Evolutionary conservation across 1,140 invertebrate species (phyloP).

Genomic region (Polypedilum vanderplanki): DNA sequence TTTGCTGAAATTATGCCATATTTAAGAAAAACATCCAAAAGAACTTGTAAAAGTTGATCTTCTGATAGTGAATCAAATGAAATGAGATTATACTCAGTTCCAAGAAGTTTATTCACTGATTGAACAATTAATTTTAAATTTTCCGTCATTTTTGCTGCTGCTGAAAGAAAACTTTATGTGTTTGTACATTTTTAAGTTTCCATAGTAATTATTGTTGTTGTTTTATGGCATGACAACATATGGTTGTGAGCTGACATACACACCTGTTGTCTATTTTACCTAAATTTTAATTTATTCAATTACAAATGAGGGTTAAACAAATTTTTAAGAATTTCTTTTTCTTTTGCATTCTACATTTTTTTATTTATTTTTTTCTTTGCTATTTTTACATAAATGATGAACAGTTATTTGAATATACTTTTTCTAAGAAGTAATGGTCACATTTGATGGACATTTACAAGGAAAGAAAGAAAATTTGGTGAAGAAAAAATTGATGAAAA

Average conservation of each 20-base stretch:
- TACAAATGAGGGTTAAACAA: not conserved
- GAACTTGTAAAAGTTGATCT: slow-evolving; percentile 65
- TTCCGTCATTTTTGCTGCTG: slow-evolving; percentile 53
- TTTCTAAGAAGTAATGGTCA: too few relatives aligned
- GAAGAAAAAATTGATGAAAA: not conserved
- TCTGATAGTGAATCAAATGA: slow-evolving; percentile 74
- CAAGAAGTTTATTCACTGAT: slow-evolving; percentile 66
- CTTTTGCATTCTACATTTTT: not conserved
- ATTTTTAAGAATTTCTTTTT: not conserved
- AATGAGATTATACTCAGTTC: slow-evolving; percentile 73
- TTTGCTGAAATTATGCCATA: slow-evolving; percentile 33
- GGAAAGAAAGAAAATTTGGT: not conserved
- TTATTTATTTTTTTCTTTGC: not conserved
- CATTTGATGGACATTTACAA: not conserved
- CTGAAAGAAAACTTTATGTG: not conserved
- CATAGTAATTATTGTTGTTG: not conserved
- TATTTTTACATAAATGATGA: too few relatives aligned
- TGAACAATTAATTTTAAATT: slow-evolving; percentile 72
- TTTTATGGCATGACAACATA: not conserved
- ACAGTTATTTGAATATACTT: too few relatives aligned
- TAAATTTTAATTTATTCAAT: too few relatives aligned
- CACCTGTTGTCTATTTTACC: not conserved
- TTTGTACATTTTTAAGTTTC: not conserved
- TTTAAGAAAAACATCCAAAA: slow-evolving; percentile 46
- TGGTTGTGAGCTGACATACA: not conserved